These are phyloP conservation scores for Acanthurus leucopareius DNA, from an alignment of 2,797 vertebrate species.

Conservation along the genomic window DNA sequence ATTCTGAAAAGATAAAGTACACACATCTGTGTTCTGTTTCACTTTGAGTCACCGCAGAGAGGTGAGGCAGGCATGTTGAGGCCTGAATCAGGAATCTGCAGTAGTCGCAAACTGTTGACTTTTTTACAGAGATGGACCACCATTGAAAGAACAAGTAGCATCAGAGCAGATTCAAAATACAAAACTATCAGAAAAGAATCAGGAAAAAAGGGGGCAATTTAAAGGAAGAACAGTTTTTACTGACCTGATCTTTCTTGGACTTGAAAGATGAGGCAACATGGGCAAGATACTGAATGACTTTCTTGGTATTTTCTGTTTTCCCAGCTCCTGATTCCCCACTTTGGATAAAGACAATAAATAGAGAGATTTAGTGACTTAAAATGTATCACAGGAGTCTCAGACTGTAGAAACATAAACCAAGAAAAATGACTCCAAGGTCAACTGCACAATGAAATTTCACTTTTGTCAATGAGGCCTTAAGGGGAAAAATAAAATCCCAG, in stretches of 20 bases:
- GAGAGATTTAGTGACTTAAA: not conserved
- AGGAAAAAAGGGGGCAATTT: not conserved
- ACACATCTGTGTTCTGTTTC: constrained; percentile 8
- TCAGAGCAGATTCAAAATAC: not conserved
- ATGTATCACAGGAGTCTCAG: not conserved
- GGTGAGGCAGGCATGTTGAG: constrained; percentile 55
- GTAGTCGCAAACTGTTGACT: not conserved
- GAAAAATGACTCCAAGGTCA: not conserved
- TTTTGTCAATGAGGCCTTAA: not conserved
- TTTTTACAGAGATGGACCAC: constrained; percentile 7
- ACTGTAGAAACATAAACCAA: too few relatives aligned
- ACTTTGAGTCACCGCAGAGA: constrained; percentile 19
- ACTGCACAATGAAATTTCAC: not conserved
- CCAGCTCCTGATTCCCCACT: constrained; percentile 98
- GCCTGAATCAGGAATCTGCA: constrained; percentile 77
- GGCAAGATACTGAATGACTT: constrained; percentile 98
- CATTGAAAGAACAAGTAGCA: not conserved
- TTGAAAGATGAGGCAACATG: constrained; percentile 96
- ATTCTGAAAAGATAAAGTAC: not conserved
- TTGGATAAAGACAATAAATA: not conserved
- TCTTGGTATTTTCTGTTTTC: constrained; percentile 99
- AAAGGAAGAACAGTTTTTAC: constrained; percentile 27
- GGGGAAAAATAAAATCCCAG: not conserved
- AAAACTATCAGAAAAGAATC: not conserved
- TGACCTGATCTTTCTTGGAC: constrained; percentile 96